Evolutionary conservation across 2,797 vertebrate genomes (phyloP), one percentile per base, ranked within the genome.

Genomic region (Sitta carolinensis): DNA sequence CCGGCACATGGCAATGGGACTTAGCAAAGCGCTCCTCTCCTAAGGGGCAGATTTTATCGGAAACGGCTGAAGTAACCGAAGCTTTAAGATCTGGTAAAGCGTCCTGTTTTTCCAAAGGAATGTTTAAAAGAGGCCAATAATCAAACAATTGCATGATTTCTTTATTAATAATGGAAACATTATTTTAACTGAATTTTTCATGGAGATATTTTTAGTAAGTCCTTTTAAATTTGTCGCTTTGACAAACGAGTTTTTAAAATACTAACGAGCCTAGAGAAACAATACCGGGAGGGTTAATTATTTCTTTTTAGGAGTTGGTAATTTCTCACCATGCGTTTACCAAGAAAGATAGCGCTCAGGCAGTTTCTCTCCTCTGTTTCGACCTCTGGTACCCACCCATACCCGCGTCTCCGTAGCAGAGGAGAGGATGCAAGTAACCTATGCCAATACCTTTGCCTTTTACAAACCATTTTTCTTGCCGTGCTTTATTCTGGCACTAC

Each of bases 341-440:
- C 34, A 11, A 58, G 3, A 75, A 62, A 70, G 20, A 23, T 5
- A 63, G 9, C 36, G 27, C 9, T 73, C 51, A 17, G 29, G 3
- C 42, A 58, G 38, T 19, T 47, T 25, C 18, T 9, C 3, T 22
- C 5, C 17, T 40, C 27, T 42, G 21, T 16, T 61, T 38, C 34
- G 29, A 11, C 2, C 7, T 36, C 10, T 1, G 29, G 13, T 25
- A 40, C 14, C 6, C 45, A 15, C 26, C 13, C 43, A 17, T 25
- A 21, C 4, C 32, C 5, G 3, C 7, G 4, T 7, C 43, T 45
- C 11, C 9, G 5, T 5, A 50, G 36, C 1, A 5, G 13, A 29
- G 25, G 26, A 34, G 9, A 34, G 4, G 40, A 32, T 13, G 21
- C 4, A 78, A 55, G 21, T 42, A 30, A 47, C 10, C 40, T 54